phyloP scores from a whole-genome alignment of 2,888 invertebrate genomes.

The Idaea biselata region DNA sequence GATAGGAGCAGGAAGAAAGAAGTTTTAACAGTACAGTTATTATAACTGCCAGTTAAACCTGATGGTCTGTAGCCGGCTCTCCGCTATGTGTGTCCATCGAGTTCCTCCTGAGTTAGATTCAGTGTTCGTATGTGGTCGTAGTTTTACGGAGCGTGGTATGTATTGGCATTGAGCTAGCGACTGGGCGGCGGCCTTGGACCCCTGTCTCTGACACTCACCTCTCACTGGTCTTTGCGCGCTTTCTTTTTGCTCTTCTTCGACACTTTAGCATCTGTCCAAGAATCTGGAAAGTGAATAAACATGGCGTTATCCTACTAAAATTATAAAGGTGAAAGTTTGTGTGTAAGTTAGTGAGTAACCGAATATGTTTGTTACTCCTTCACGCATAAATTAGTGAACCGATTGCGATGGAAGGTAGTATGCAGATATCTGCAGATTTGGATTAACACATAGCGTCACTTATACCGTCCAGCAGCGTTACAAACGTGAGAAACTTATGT shows the following conservation, averaged over 20 bases:
- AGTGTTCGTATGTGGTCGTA: conserved; percentile 36
- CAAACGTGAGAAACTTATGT: too few species aligned
- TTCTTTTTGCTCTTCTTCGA: conserved; percentile 89
- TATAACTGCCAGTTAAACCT: too few species aligned
- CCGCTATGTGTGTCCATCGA: conserved; percentile 7
- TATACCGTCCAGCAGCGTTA: too few species aligned
- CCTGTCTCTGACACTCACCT: conserved; percentile 48
- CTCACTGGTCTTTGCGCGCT: conserved; percentile 86
- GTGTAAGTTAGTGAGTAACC: neutral
- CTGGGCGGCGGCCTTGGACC: conserved; percentile 46
- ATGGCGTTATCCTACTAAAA: conserved; percentile 5
- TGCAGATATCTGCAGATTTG: too few species aligned
- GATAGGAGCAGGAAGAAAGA: too few species aligned
- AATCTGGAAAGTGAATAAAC: conserved; percentile 70
- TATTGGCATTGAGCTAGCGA: conserved; percentile 71
- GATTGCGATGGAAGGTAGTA: too few species aligned
- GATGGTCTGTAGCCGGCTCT: too few species aligned
- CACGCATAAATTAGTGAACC: too few species aligned
- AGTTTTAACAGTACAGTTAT: too few species aligned
- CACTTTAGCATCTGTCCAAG: conserved; percentile 88
- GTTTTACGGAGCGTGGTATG: conserved; percentile 63
- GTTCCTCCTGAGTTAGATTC: conserved; percentile 15
- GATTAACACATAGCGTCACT: too few species aligned
- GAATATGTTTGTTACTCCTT: too few species aligned
- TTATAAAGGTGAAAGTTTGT: neutral